Conservation (phyloP, 1,140 invertebrate genomes). For the Melipona quadrifasciata region DNA sequence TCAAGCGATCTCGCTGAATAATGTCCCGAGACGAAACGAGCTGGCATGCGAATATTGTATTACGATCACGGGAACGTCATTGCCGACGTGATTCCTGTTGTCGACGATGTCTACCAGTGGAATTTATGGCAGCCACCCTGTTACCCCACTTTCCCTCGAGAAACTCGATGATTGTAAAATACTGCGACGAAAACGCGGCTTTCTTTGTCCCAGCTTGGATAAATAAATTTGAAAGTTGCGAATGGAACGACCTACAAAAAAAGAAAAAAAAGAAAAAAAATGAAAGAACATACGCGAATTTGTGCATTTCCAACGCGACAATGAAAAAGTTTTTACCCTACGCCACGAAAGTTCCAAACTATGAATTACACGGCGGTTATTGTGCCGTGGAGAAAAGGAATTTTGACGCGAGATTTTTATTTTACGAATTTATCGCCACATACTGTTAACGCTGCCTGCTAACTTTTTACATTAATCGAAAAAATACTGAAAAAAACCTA, state of each 20-base stretch:
- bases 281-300: background rate
- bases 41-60: constrained; percentile 4
- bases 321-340: background rate
- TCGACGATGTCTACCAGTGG: background rate
- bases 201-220: constrained; percentile 15
- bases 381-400: background rate
- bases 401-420: background rate
- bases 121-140: constrained; percentile 27
- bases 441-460: background rate
- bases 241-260: background rate
- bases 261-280: too few relatives aligned
- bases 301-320: background rate
- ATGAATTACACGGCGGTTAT: background rate
- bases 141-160: constrained; percentile 2
- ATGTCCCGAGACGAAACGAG: background rate
- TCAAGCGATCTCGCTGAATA: background rate
- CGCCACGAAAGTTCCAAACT: too few relatives aligned
- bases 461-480: too few relatives aligned
- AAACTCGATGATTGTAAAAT: constrained; percentile 44
- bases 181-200: constrained; percentile 31
- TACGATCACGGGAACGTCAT: constrained; percentile 17
- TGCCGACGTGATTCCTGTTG: background rate
- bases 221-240: constrained; percentile 50
- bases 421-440: too few relatives aligned
- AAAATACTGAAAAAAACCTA: too few relatives aligned